These are phyloP conservation scores for Oreochromis grahami DNA, from an alignment of 2,797 vertebrate species.

Conservation along the genomic window DNA sequence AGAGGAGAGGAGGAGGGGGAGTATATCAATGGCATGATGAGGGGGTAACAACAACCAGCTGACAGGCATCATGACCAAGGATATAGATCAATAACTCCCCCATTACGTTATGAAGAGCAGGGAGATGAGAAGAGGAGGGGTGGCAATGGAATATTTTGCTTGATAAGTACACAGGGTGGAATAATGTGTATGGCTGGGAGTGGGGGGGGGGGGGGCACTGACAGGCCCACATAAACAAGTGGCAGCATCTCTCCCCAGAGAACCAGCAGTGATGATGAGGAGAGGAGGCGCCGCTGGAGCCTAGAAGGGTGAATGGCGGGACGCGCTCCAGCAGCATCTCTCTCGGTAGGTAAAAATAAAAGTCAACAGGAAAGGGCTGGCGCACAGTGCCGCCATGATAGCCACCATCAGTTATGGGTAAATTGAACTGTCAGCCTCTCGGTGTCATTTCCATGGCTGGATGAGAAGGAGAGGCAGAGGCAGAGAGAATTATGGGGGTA, in stretches of 20 bases:
- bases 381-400: conserved; percentile 69
- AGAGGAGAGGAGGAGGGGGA: conserved; percentile 34
- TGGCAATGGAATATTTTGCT: conserved; percentile 73
- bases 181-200: conserved; percentile 21
- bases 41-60: conserved; percentile 64
- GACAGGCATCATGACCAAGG: conserved; percentile 68
- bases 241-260: conserved; percentile 85
- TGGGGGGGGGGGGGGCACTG: conserved; percentile 59
- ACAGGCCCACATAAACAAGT: conserved; percentile 83
- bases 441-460: conserved; percentile 85
- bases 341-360: conserved; percentile 79
- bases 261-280: conserved; percentile 62
- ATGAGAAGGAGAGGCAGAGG: conserved; percentile 65
- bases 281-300: conserved; percentile 39
- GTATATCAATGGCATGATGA: conserved; percentile 66
- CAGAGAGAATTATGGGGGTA: conserved; percentile 71
- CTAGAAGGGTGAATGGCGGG: conserved; percentile 45
- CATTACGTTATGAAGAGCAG: conserved; percentile 56
- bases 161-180: conserved; percentile 63
- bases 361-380: conserved; percentile 71
- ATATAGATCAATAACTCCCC: conserved; percentile 78
- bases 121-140: conserved; percentile 47
- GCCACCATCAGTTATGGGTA: conserved; percentile 92
- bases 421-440: conserved; percentile 97
- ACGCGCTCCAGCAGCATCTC: conserved; percentile 48